Evolutionary conservation across 2,888 invertebrate genomes (phyloP), one percentile per base, ranked within the genome.

Genomic region (Octodonta nipae): DNA sequence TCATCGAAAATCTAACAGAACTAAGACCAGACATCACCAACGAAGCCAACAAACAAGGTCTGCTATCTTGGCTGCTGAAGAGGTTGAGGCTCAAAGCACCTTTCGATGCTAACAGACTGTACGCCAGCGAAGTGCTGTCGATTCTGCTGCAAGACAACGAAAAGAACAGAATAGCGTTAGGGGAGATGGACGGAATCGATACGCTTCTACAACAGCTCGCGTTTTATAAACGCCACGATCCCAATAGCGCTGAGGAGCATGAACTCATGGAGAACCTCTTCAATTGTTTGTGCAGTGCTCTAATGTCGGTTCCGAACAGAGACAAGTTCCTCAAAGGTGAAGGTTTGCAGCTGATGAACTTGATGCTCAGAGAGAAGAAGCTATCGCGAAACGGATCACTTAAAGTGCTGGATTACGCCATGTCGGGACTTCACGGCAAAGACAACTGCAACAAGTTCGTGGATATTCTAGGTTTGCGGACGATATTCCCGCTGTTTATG

Each of bases 221-320:
- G 46, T 81, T 81, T 51, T 95, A 91, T 64, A 95, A 95, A 62
- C 70, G 91, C 10, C 91, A 93, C 54, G 93, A 95, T 65, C 95
- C 95, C 0, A 68, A 70, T 32, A 78, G 80, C 33, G 76, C 79
- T 2, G 96, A 96, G 61, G 98, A 99, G 59, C 82, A 87, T 50
- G 98, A 98, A 63, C 82, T 89, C 52, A 96, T 98, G 96, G 96
- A 98, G 63, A 98, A 98, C 64, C 68, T 99, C 45, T 99, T 99
- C 59, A 87, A 96, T 61, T 78, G 85, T 28, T 65, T 98, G 38
- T 98, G 98, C 59, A 93, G 93, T 32, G 80, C 91, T 34, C 68
- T 98, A 35, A 84, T 95, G 81, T 73, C 78, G 41, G 71, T 79
- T 8, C 67, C 79, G 40, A 99, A 98, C 64, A 73, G 93, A 29